Evolutionary conservation across 2,113 vertebrate genomes (phyloP), one percentile per base, ranked within the genome.

Genomic region (Solenodon paradoxus): DNA sequence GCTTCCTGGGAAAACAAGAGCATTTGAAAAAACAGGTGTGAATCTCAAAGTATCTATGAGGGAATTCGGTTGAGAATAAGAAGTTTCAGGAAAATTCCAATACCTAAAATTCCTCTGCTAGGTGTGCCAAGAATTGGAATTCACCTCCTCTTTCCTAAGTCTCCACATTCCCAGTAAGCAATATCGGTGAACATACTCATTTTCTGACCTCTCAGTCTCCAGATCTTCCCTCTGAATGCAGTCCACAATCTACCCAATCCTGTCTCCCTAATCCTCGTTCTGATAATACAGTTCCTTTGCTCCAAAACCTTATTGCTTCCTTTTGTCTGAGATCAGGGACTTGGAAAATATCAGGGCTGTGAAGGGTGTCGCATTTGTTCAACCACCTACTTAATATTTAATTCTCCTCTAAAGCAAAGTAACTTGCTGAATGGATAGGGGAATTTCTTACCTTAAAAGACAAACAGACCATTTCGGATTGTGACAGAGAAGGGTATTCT

Each of bases 1-100:
- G 30, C 32, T 95, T 28, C 47, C 53, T 92, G 88, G 69, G 80
- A 94, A 91, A 96, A 68, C 20, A 92, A 45, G 3, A 79, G 9
- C 30, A 86, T 42, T 69, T 35, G 79, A 71, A 92, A 83, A 71
- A 61, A 28, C 19, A 59, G 3, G 4, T 47, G 11, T 66, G 63
- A 91, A n/a, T 93, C 30, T 94, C 26, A 24, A 51, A 80, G 20
- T 72, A 32, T 64, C 75, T 86, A 49, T 89, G 88, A 77, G n/a
- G 42, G 47, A 92, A 92, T 63, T 4, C 13, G 53, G 22, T 71
- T 75, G 69, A 90, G 40, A 95, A 57, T 83, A 51, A 82, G 26
- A 88, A 61, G 7, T 15, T 47, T 90, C 45, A 57, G 20, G 38
- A 57, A 55, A 57, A 61, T 55, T 26, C 24, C 32, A n/a, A 1